Conservation (phyloP, 53 echinoderm and acorn worm species). For the Arbacia lixula region DNA sequence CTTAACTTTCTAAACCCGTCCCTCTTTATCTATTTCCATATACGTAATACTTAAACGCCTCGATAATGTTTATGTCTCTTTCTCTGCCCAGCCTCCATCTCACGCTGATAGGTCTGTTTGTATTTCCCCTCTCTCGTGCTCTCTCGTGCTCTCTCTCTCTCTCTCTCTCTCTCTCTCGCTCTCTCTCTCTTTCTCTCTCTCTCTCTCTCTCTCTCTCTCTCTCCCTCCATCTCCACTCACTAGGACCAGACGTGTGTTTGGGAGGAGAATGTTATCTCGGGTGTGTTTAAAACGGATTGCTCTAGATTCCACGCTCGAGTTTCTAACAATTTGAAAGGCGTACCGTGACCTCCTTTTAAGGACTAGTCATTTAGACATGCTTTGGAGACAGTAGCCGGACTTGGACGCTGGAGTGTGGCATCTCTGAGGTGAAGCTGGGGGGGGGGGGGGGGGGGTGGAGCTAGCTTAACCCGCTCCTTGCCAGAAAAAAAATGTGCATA, state of each 20-base stretch:
- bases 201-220: not conserved
- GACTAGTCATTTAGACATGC: conserved; percentile 12
- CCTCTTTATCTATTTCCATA: not conserved
- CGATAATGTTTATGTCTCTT: not conserved
- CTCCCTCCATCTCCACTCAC: not conserved
- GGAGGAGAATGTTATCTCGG: conserved; percentile 12
- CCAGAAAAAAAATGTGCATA: no score
- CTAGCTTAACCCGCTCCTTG: no score
- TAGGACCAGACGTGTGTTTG: no score
- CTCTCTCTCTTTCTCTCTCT: not conserved
- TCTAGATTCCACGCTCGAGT: conserved; percentile 35
- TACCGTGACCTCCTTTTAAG: conserved; percentile 36
- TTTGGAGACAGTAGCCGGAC: not conserved
- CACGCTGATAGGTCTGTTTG: no score
- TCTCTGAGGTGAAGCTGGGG: no score
- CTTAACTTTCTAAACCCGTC: not conserved
- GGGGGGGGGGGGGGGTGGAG: no score
- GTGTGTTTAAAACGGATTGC: conserved; percentile 1
- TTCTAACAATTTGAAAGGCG: conserved; percentile 11
- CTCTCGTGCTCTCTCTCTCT: not conserved
- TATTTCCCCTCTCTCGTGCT: no score
- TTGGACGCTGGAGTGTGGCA: no score
- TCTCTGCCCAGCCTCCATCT: not conserved
- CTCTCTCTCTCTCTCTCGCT: no score
- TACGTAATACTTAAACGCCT: no score